Evolutionary conservation across 92 coral and sea anemone species (phyloP), one percentile per base, ranked within the genome.

Genomic region (Epizoanthus stellaris): DNA sequence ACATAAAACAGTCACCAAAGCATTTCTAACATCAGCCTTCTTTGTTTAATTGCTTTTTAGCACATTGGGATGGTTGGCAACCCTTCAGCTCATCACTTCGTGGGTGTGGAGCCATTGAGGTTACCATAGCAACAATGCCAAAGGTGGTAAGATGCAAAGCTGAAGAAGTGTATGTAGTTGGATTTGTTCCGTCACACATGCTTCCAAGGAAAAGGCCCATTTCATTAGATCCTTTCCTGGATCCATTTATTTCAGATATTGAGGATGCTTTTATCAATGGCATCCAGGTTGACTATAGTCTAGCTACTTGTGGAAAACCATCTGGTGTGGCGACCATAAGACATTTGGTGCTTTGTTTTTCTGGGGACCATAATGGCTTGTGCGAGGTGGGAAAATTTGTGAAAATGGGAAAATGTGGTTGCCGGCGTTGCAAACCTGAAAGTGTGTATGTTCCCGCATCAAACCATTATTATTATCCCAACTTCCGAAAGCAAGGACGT

Each of bases 311-410:
- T 79, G 87, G 82, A 11, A 82, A 64, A 65, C 90, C 90, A 38
- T 58, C 85, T 45, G 92, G 94, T 69, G 64, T 39, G 10, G 77
- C 96, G 45, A 53, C 58, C 58, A 47, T 90, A 70, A 89, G 94
- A 64, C 91, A 89, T 67, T 57, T 92, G 71, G 75, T 92, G 5
- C 79, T 92, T 45, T 87, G 92, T 77, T 89, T 85, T 81, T 79
- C 95, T 70, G 96, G 91, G 20, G 97, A 93, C 85, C 92, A 93
- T 66, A 75, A 45, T 73, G 97, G 87, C 72, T 36, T 88, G 63
- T 86, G 94, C 80, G 94, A 91, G 86, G 87, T 89, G 34, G 86
- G 93, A 20, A 88, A 93, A 67, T 82, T 86, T 42, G 70, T 82
- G 4, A 85, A 77, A 60, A 75, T 80, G 76, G 97, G 94, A 20